A percentile compares a stretch with the other conserved stretches of the same genome.
phyloP scores from a whole-genome alignment of 2,113 vertebrate species.

The Cololabis saira region DNA sequence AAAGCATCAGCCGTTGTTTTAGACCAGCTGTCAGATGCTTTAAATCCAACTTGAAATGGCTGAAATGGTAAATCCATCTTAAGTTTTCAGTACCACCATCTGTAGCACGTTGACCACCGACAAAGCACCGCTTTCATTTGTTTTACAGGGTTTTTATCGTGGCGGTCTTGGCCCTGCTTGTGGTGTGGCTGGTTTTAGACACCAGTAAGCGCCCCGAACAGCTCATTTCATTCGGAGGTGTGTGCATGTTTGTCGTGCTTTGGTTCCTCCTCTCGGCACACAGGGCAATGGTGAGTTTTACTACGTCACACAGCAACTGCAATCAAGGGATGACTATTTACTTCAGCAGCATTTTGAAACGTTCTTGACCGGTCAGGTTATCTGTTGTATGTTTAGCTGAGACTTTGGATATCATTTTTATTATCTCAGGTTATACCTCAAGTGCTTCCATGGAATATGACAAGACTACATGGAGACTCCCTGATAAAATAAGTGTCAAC shows the following conservation, averaged over 20 bases:
- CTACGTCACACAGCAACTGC: not conserved
- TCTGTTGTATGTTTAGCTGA: conserved; percentile 40
- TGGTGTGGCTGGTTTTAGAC: conserved; percentile 87
- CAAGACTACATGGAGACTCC: not conserved
- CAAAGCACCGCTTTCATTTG: conserved; percentile 17
- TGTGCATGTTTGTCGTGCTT: conserved; percentile 83
- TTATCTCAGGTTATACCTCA: conserved; percentile 34
- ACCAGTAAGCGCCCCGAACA: conserved; percentile 84
- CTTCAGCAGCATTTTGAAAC: conserved; percentile 28
- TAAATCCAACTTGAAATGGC: conserved; percentile 80
- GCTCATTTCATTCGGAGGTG: conserved; percentile 90
- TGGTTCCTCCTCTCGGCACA: conserved; percentile 89
- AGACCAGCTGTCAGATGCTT: conserved; percentile 65
- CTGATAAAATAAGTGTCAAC: not conserved
- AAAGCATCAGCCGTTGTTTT: conserved; percentile 74
- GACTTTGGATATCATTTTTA: conserved; percentile 56
- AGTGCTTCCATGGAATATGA: conserved; percentile 40
- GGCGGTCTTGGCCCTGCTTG: conserved; percentile 76
- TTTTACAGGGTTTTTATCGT: conserved; percentile 83
- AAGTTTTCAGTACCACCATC: not conserved
- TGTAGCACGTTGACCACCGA: not conserved
- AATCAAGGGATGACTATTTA: not conserved
- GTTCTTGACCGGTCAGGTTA: conserved; percentile 28
- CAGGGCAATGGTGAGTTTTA: conserved; percentile 81
- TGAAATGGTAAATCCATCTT: conserved; percentile 87